A percentile compares a stretch with the other conserved stretches of the same genome.
Evolutionary conservation across 2,113 vertebrate genomes (phyloP).

Genomic region (Ailuropoda melanoleuca): DNA sequence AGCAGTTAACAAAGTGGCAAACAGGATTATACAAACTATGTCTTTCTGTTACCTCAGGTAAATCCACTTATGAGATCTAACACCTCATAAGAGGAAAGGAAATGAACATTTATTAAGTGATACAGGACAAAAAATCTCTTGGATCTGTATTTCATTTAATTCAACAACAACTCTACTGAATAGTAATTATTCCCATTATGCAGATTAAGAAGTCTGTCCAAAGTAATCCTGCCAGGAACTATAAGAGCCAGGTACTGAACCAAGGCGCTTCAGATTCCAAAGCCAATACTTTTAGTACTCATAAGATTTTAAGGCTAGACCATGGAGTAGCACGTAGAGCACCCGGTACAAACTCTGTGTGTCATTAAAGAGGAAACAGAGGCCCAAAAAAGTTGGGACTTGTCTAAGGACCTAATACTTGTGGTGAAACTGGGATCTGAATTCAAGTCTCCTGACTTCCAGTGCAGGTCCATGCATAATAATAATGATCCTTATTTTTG

Average conservation of each 20-base stretch:
- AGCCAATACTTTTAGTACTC: not conserved
- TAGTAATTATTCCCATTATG: conserved; percentile 11
- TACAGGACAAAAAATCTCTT: conserved; percentile 16
- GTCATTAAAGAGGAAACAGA: conserved; percentile 16
- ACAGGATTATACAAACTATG: not conserved
- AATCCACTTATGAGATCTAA: conserved; percentile 11
- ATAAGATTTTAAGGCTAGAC: conserved; percentile 25
- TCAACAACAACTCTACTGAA: conserved; percentile 5
- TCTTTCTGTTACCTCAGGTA: conserved; percentile 4
- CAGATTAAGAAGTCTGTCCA: not conserved
- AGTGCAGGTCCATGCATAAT: not conserved
- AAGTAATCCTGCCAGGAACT: conserved; percentile 16
- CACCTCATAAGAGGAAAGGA: not conserved
- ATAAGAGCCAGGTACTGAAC: conserved; percentile 4
- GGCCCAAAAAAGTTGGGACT: not conserved
- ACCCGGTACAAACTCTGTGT: not conserved
- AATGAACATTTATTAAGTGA: conserved; percentile 33
- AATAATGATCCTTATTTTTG: not conserved
- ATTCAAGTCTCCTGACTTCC: not conserved
- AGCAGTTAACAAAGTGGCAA: conserved; percentile 45
- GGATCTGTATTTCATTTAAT: conserved; percentile 18
- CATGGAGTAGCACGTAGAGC: not conserved
- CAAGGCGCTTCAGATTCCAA: conserved; percentile 8
- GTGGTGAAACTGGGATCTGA: not conserved
- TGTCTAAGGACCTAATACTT: not conserved